Conservation (phyloP, 2,113 vertebrate species). For the Amazona guildingii region DNA sequence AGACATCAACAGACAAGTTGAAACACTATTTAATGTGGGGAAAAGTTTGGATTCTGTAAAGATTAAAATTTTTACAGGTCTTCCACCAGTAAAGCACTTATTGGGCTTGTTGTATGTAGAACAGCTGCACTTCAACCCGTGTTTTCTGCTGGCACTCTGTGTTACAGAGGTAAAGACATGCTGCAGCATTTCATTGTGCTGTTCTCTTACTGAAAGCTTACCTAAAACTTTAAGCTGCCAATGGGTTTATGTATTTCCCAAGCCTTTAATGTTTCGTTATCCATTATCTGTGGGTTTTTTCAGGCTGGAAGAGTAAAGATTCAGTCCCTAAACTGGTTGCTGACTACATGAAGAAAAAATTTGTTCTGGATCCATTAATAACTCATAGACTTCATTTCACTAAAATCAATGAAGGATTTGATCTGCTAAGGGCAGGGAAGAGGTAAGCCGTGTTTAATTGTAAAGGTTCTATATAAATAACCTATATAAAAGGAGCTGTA, state of each 20-base stretch:
- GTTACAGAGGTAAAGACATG: neutral
- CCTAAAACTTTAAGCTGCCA: neutral
- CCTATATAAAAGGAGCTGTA: neutral
- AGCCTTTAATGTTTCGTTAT: neutral
- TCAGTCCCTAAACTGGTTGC: constrained; percentile 83
- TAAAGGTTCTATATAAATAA: neutral
- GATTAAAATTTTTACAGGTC: neutral
- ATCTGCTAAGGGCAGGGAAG: constrained; percentile 80
- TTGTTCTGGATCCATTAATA: constrained; percentile 89
- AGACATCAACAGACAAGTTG: neutral
- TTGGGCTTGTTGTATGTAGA: neutral
- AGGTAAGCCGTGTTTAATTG: constrained; percentile 21
- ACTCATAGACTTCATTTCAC: constrained; percentile 83
- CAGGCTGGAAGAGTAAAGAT: constrained; percentile 75
- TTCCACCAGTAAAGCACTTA: neutral
- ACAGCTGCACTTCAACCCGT: neutral
- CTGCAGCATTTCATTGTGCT: neutral
- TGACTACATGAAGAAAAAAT: constrained; percentile 86
- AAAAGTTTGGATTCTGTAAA: neutral
- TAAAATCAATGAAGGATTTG: constrained; percentile 86
- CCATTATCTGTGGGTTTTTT: constrained; percentile 19
- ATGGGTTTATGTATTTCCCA: neutral
- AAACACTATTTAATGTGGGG: neutral
- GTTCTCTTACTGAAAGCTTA: neutral
- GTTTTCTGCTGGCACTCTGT: neutral